Evolutionary conservation across 2,113 vertebrate species (phyloP).

Genomic region (Hemicordylus capensis): DNA sequence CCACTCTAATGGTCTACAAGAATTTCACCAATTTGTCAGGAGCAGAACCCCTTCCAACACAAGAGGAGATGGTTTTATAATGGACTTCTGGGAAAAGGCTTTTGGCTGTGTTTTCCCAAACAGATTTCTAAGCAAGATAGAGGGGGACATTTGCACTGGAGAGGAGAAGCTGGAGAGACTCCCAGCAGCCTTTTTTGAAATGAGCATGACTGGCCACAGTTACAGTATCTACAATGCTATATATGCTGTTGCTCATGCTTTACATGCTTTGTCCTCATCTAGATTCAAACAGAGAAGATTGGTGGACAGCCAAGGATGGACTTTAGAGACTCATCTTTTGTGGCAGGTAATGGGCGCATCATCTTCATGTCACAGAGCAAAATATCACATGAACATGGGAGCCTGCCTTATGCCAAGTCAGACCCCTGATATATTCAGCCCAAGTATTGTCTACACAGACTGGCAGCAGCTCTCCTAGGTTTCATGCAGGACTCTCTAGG

Average conservation of each 20-base stretch:
- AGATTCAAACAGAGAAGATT: neutral
- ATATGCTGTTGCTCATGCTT: neutral
- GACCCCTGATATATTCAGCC: too few relatives aligned
- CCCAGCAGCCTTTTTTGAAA: neutral
- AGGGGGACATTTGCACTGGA: neutral
- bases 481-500: too few relatives aligned
- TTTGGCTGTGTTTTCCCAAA: neutral
- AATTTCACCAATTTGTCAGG: neutral
- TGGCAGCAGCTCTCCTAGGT: too few relatives aligned
- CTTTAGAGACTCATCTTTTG: neutral
- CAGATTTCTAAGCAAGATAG: rapidly evolving
- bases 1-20: neutral
- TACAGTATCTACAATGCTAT: slow-evolving; percentile 19
- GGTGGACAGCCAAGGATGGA: too few relatives aligned
- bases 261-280: neutral
- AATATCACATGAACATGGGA: too few relatives aligned
- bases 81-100: neutral
- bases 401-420: too few relatives aligned
- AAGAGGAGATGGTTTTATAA: slow-evolving; percentile 3
- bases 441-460: too few relatives aligned
- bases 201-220: neutral
- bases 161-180: neutral
- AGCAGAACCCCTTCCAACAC: neutral
- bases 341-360: neutral
- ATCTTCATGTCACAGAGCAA: too few relatives aligned